Percentiles rank a stretch among this genome's conserved stretches.
Evolutionary conservation across 2,888 invertebrate genomes (phyloP).

Genomic region (Nomada fabriciana): DNA sequence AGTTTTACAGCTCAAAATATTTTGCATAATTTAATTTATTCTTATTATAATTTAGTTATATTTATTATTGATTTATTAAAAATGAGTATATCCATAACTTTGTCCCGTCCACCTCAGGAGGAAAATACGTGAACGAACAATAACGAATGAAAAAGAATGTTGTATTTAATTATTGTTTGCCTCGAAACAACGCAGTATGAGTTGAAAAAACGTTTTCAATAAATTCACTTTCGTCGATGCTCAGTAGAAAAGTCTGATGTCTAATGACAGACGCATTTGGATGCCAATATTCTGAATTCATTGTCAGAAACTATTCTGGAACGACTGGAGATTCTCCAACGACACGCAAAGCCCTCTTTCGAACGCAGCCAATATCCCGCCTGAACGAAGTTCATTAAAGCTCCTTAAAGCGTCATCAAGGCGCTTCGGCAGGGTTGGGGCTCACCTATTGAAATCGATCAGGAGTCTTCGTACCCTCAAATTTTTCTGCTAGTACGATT

Average conservation of each 20-base stretch:
- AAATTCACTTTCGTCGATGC: not conserved
- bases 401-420: slow-evolving; percentile 42
- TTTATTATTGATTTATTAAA: not conserved
- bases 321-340: not conserved
- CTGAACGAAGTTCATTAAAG: slow-evolving; percentile 42
- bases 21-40: not conserved
- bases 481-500: slow-evolving; percentile 34
- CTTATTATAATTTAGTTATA: not conserved
- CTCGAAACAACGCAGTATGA: too few relatives aligned
- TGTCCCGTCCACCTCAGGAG: too few relatives aligned
- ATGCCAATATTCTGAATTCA: not conserved
- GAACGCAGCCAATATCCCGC: slow-evolving; percentile 15
- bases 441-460: slow-evolving; percentile 47
- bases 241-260: not conserved
- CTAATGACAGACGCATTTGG: not conserved
- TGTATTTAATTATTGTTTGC: too few relatives aligned
- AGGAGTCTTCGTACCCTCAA: slow-evolving; percentile 19
- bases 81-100: too few relatives aligned
- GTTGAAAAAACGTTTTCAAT: too few relatives aligned
- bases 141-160: too few relatives aligned
- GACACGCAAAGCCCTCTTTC: slow-evolving; percentile 5
- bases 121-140: too few relatives aligned
- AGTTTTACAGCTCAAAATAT: not conserved
- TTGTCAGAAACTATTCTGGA: slow-evolving; percentile 16
- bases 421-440: not conserved